A percentile compares a stretch with the other conserved stretches of the same genome.
phyloP scores from a whole-genome alignment of 1,140 invertebrate genomes.

The Drosophila varians region DNA sequence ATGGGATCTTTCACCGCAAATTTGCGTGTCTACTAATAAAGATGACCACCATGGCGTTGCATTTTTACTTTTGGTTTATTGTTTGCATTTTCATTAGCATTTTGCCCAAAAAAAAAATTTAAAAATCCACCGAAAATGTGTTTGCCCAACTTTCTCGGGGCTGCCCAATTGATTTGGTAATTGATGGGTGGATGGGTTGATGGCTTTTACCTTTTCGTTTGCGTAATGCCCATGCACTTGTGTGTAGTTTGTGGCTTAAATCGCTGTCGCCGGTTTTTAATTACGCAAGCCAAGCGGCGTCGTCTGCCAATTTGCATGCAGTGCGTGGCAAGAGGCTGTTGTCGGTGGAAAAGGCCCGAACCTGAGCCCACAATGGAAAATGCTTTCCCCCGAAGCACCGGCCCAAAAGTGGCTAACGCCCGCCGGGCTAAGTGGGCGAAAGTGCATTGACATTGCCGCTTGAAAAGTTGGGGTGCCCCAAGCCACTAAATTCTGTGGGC shows the following conservation, averaged over 20 bases:
- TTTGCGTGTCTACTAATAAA: conserved; percentile 27
- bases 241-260: not conserved
- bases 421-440: conserved; percentile 24
- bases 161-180: conserved; percentile 38
- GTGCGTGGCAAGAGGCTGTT: conserved; percentile 40
- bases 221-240: conserved; percentile 40
- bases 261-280: conserved; percentile 38
- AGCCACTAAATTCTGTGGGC: conserved; percentile 20
- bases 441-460: conserved; percentile 38
- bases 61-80: conserved; percentile 4
- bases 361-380: conserved; percentile 44
- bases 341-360: conserved; percentile 21
- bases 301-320: conserved; percentile 46
- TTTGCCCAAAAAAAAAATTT: not conserved
- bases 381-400: conserved; percentile 28
- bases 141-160: conserved; percentile 36
- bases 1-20: conserved; percentile 31
- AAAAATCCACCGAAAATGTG: conserved; percentile 7
- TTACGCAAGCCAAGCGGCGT: conserved; percentile 30
- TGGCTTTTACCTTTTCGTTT: conserved; percentile 21
- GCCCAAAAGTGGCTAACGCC: conserved; percentile 22
- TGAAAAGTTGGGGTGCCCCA: not conserved
- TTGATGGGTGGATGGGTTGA: conserved; percentile 18
- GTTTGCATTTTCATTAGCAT: conserved; percentile 21
- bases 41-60: conserved; percentile 17